Base-by-base conservation (phyloP, 2,113 vertebrate species). In the Cryptotis parvus region DNA sequence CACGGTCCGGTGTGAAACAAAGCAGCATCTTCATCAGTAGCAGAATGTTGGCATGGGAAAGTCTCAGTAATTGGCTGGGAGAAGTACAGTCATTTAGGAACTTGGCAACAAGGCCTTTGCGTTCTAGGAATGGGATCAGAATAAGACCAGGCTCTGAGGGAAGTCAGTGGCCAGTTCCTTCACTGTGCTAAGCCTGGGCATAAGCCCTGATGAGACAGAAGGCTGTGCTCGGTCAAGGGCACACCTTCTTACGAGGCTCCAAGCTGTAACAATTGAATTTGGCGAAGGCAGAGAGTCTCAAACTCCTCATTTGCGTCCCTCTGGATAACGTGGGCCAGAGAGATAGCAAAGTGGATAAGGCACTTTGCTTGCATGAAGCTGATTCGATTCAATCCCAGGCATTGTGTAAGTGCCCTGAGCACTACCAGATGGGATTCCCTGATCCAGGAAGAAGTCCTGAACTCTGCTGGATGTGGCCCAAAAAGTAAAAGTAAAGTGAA, bases 21-120 rank as follows among this genome's bases (percentile, higher is more conserved):
- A 89, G 31, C 8, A 4, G 69, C 86, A 81, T 84, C 81, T 77
- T 94, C 22, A 72, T 43, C 6, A 66, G 66, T 31, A 79, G 31
- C 35, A 86, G 84, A 79, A 61, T 10, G 29, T 84, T 95, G 77
- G 58, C 43, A 10, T 49, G 43, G 69, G 33, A 84, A 70, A 8
- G 7, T 73, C 69, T 87, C 55, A 43, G 24, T 72, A 37, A 61
- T 29, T 76, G 89, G 14, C 41, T 79, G 58, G 26, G n/a, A 84
- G 65, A 35, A 92, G 41, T 12, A 4, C 9, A 81, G 0, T 81
- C 37, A 72, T 37, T 29, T 61, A 65, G 49, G 37, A 89, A 58
- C 37, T 76, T 61, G 68, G 75, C 66, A 74, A 27, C 20, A 79
- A 45, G 76, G 37, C 6, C 29, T 91, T 87, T 18, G 9, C 79